phyloP scores from a whole-genome alignment of 35 echinoderm and acorn worm species.

The Apostichopus parvimensis region DNA sequence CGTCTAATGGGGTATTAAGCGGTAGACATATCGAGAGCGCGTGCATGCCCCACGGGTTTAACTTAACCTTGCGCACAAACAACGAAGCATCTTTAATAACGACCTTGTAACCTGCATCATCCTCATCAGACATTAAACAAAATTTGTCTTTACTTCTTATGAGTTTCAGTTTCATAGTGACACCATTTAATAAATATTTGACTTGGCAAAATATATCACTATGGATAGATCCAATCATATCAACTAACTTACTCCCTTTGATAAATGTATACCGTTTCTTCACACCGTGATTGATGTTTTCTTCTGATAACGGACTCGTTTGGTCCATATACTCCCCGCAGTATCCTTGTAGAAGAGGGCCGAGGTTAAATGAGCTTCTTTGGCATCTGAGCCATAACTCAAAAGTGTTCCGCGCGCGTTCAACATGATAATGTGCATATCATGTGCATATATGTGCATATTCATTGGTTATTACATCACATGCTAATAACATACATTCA shows the following conservation, averaged over 20 bases:
- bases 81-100: conserved; percentile 49
- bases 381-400: too few species aligned
- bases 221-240: conserved; percentile 46
- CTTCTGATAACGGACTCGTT: too few species aligned
- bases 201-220: conserved; percentile 47
- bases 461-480: too few species aligned
- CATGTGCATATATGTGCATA: too few species aligned
- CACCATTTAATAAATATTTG: conserved; percentile 15
- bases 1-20: too few species aligned
- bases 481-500: too few species aligned
- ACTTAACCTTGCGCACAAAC: conserved; percentile 39
- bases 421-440: too few species aligned
- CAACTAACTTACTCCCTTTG: conserved; percentile 16
- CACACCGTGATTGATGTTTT: not conserved
- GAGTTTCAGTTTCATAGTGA: conserved; percentile 26
- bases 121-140: conserved; percentile 45
- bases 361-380: not conserved
- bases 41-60: too few species aligned
- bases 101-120: conserved; percentile 17
- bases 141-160: conserved; percentile 45
- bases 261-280: conserved; percentile 44
- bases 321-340: not conserved
- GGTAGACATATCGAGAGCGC: too few species aligned
- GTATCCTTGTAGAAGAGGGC: conserved; percentile 6
- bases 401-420: too few species aligned